Evolutionary conservation across 2,797 vertebrate species (phyloP).

Genomic region (Peromyscus nudipes): DNA sequence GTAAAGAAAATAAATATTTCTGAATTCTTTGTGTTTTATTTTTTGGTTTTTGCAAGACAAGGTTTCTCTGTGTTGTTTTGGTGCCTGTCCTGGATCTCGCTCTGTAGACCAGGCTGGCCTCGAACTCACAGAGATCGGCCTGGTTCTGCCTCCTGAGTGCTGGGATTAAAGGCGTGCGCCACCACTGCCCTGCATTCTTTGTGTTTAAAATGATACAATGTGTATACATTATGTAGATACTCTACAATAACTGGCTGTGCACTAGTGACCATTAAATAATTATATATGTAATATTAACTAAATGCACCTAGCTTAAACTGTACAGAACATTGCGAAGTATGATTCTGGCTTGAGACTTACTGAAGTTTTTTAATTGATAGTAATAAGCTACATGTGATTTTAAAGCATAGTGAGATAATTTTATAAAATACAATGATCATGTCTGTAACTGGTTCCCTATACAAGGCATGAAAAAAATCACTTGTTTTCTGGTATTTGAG

Average conservation of each 20-base stretch:
- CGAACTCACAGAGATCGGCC: too few species aligned
- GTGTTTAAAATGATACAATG: background rate
- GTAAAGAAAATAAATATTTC: background rate
- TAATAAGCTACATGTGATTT: background rate
- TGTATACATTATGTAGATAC: background rate
- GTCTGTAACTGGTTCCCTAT: background rate
- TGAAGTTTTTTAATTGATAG: background rate
- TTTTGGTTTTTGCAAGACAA: too few species aligned
- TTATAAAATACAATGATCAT: background rate
- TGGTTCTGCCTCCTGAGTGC: too few species aligned
- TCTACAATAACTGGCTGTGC: background rate
- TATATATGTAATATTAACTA: background rate
- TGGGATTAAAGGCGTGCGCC: too few species aligned
- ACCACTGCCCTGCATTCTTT: background rate
- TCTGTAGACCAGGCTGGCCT: too few species aligned
- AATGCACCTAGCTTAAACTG: background rate
- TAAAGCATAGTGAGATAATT: background rate
- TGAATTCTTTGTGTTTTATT: background rate
- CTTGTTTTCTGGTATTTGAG: background rate
- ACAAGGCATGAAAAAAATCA: background rate
- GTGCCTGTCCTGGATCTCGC: too few species aligned
- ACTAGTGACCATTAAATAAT: background rate
- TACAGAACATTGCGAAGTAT: background rate
- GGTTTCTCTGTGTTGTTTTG: too few species aligned
- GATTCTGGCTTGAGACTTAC: background rate